Base-by-base conservation (phyloP, 2,113 vertebrate genomes). In the Turnix velox region DNA sequence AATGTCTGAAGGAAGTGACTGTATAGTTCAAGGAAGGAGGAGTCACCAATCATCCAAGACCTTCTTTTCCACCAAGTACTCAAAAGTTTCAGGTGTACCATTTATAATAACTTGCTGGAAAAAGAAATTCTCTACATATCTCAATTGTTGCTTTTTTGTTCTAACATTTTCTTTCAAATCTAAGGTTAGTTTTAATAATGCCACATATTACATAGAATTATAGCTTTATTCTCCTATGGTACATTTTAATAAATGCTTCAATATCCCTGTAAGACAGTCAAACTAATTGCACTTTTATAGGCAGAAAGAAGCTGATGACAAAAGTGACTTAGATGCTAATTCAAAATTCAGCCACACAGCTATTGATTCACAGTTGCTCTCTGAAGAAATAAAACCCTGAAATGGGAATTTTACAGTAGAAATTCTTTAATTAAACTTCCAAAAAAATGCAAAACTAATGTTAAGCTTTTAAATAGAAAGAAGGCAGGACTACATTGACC, bases 401-500 rank as follows among this genome's bases (percentile, higher is more conserved):
- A 85, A 85, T 30, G 3, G 27, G 31, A 66, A 75, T 71, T 82
- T 66, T 62, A 39, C 12, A 58, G 7, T 10, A 30, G 18, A 65
- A 59, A 0, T 1, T 6, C 81, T n/a, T n/a, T n/a, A n/a, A n/a
- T n/a, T n/a, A n/a, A n/a, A n/a, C n/a, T n/a, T n/a, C n/a, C n/a
- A n/a, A n/a, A n/a, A n/a, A n/a, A n/a, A n/a, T n/a, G n/a, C n/a
- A n/a, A n/a, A 85, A 4, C n/a, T 35, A 15, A 68, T 8, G 7
- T 51, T 12, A 75, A 74, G 9, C 14, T 84, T 65, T 55, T 46
- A 65, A 63, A 55, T 2, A 65, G 30, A 61, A 63, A 68, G 5
- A 12, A 46, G 4, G 45, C 0, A 0, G 8, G 20, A 46, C 23
- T 59, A 45, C 33, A 61, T 5, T 46, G 22, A 65, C 1, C 1